Conservation (phyloP, 1,140 invertebrate genomes). For the Kradibia gibbosae region DNA sequence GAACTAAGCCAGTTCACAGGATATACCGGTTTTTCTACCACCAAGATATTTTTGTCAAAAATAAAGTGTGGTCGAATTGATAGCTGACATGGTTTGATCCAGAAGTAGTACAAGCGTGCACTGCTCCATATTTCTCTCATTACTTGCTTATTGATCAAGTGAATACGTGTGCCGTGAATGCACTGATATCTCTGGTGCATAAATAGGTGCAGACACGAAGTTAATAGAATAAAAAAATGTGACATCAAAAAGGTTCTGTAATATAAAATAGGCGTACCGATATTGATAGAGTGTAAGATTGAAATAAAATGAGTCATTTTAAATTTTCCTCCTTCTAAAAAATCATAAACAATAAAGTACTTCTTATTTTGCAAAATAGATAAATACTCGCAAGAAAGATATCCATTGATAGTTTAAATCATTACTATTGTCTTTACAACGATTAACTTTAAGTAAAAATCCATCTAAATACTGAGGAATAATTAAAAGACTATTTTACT, state of each 20-base stretch:
- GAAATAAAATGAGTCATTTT: conserved; percentile 16
- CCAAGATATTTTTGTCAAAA: conserved; percentile 23
- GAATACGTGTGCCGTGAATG: conserved; percentile 19
- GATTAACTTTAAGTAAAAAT: neutral
- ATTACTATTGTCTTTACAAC: neutral
- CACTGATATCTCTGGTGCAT: conserved; percentile 44
- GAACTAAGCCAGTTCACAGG: conserved; percentile 14
- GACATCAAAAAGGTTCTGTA: conserved; percentile 26
- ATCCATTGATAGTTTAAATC: neutral
- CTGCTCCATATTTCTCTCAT: conserved; percentile 23
- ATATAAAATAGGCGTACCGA: conserved; percentile 38
- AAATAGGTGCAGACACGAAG: conserved; percentile 30
- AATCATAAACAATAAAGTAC: neutral
- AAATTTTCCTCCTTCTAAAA: neutral
- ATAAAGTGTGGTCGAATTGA: conserved; percentile 7
- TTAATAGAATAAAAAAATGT: conserved; percentile 31
- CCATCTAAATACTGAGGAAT: neutral
- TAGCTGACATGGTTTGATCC: conserved; percentile 27
- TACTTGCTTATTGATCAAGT: conserved; percentile 13
- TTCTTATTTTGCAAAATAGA: neutral
- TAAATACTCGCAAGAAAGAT: neutral
- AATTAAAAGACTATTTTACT: conserved; percentile 29
- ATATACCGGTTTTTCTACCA: conserved; percentile 30
- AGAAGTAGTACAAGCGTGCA: conserved; percentile 45
- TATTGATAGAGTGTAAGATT: conserved; percentile 40